Base-by-base conservation (phyloP, 2,113 vertebrate genomes). In the Peucedramus taeniatus region DNA sequence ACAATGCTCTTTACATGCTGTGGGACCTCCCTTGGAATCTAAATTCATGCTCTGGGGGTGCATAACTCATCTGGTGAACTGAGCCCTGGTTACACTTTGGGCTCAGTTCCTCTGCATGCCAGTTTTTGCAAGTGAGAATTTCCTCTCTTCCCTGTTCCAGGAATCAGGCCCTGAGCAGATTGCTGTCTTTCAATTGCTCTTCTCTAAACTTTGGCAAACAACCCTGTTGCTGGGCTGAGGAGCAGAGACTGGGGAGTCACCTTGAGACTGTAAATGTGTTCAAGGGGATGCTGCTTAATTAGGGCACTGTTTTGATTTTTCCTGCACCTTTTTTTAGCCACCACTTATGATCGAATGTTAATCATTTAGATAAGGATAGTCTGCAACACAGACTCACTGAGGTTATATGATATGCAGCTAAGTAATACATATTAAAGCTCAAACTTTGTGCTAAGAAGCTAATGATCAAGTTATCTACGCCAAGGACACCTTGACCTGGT, bases 201-300 rank as follows among this genome's bases (percentile, higher is more conserved):
- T 26, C 54, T 65, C 54, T 70, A 63, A 57, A 31, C 42, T 77
- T 66, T 64, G 64, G 30, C 83, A 75, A 91, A 77, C 42, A 40
- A 66, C 10, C 33, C 39, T 53, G 42, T 27, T 2, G 4, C 15
- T 18, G 35, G 42, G 63, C 61, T 57, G 64, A 78, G 66, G 13
- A 83, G 28, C 44, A 44, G 1, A 5, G 50, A 20, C 66, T 77
- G 50, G 88, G 42, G 30, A 71, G 74, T 95, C 83, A 87, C 90
- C 80, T 91, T 94, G 86, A 86, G 64, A 40, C 40, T 81, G 39
- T 75, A 77, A 80, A 83, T 89, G 35, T 80, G 23, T 90, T 81
- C 26, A 54, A 75, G 72, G 72, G 76, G 77, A 86, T 90, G 89
- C 33, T 94, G 57, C 54, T 94, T 94, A 78, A 83, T 89, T 92